Evolutionary conservation across 2,797 vertebrate genomes (phyloP).

Genomic region (Pseudochromis fuscus): DNA sequence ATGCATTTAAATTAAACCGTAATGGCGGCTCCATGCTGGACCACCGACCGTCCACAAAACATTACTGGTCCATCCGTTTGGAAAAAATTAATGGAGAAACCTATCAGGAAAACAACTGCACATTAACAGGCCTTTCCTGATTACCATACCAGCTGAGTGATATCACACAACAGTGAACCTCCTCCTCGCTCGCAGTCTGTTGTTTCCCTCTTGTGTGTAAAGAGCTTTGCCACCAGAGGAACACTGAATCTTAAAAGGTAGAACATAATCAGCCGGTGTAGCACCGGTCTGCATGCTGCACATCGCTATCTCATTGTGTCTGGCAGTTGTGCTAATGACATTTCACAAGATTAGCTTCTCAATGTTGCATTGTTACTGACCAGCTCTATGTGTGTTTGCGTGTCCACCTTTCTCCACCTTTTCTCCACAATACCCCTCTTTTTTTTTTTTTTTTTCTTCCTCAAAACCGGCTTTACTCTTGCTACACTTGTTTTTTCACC

Average conservation of each 20-base stretch:
- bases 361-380: slow-evolving; percentile 62
- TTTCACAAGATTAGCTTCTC: slow-evolving; percentile 74
- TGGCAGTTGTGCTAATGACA: slow-evolving; percentile 70
- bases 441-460: neutral
- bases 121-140: slow-evolving; percentile 50
- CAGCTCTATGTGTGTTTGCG: slow-evolving; percentile 16
- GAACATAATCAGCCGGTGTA: slow-evolving; percentile 63
- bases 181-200: slow-evolving; percentile 21
- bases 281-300: slow-evolving; percentile 20
- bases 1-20: slow-evolving; percentile 70
- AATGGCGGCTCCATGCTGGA: slow-evolving; percentile 42
- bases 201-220: slow-evolving; percentile 41
- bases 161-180: slow-evolving; percentile 19
- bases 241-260: slow-evolving; percentile 63
- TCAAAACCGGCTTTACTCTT: slow-evolving; percentile 20
- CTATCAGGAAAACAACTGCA: slow-evolving; percentile 45
- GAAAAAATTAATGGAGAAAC: slow-evolving; percentile 57
- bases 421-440: neutral
- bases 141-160: slow-evolving; percentile 35
- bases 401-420: slow-evolving; percentile 9
- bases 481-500: slow-evolving; percentile 27
- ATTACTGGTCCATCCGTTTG: slow-evolving; percentile 13
- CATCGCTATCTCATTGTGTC: slow-evolving; percentile 61
- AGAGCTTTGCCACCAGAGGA: slow-evolving; percentile 41
- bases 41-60: slow-evolving; percentile 32